These are phyloP conservation scores for Acronicta aceris DNA, from an alignment of 2,888 invertebrate species.

Conservation along the genomic window DNA sequence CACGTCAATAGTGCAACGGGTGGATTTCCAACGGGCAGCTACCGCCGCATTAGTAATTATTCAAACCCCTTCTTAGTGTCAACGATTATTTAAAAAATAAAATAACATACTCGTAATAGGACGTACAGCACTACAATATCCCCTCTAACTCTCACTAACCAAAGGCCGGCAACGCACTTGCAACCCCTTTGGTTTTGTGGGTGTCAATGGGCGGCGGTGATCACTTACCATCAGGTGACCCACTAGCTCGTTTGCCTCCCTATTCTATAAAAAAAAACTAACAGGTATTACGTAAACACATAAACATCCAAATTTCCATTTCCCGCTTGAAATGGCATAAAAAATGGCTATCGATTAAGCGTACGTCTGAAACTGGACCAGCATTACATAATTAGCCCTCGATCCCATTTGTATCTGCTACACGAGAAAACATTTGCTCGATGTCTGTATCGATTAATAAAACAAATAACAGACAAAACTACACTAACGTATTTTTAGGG, in stretches of 20 bases:
- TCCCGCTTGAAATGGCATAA: conserved; percentile 60
- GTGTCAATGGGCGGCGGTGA: too few relatives aligned
- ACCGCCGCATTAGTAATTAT: too few relatives aligned
- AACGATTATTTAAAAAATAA: background rate
- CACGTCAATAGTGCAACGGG: too few relatives aligned
- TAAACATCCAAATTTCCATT: conserved; percentile 45
- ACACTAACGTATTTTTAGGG: conserved; percentile 55
- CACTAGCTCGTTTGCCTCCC: too few relatives aligned
- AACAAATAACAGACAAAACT: conserved; percentile 67
- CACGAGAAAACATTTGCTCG: conserved; percentile 70
- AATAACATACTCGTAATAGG: background rate
- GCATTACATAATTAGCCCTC: conserved; percentile 72
- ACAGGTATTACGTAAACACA: conserved; percentile 34
- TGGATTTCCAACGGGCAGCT: too few relatives aligned
- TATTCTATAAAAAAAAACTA: too few relatives aligned
- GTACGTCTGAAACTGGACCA: conserved; percentile 65
- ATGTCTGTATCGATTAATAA: conserved; percentile 72
- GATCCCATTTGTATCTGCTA: conserved; percentile 70
- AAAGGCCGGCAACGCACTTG: too few relatives aligned
- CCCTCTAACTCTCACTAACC: background rate
- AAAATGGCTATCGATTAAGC: conserved; percentile 65
- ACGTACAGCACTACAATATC: conserved; percentile 4
- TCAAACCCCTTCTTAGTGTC: too few relatives aligned
- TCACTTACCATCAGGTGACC: too few relatives aligned
- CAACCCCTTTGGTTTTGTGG: too few relatives aligned